Base-by-base conservation (phyloP, 2,113 vertebrate species). In the Chelonoidis abingdonii region DNA sequence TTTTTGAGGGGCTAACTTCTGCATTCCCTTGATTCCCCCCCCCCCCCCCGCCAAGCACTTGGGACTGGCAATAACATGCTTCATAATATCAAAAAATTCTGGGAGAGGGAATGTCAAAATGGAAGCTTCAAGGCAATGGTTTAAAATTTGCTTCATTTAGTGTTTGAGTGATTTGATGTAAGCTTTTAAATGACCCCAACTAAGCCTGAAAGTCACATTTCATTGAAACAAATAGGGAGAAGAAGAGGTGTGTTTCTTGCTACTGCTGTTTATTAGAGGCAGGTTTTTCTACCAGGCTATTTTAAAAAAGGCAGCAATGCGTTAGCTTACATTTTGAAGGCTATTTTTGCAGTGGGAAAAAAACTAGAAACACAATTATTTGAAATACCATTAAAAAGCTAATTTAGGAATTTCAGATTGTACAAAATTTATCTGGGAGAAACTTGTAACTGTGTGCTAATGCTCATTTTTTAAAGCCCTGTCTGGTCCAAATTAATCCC, bases 91-190 rank as follows among this genome's bases (percentile, higher is more conserved):
- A 4, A 47, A 13, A 11, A 47, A 78, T 38, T 72, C 65, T 38
- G 44, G 41, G 41, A 19, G 41, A 27, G 22, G 24, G 24, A 78
- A 27, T 78, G 41, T 41, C 41, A 44, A 24, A 78, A 27, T 52
- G 86, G 56, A 76, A 92, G 29, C 3, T 44, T 47, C 31, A 49
- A 86, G 87, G 8, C 22, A 6, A 25, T 89, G 80, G 78, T 56
- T 59, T 75, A n/a, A 84, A 83, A 69, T 0, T 0, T 86, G 52
- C 41, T 57, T 80, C 7, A 2, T 14, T 31, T 57, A 83, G 53
- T 14, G 80, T 52, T 87, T 94, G 62, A 29, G 1, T 50, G n/a
- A 21, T 54, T 86, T 3, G 0, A 83, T 6, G 38, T 5, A 44
- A 56, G 41, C 35, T 84, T 86, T 41, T 75, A 84, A 89, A 93